Conservation (phyloP, 2,888 invertebrate genomes). For the Augochlorella aurata region DNA sequence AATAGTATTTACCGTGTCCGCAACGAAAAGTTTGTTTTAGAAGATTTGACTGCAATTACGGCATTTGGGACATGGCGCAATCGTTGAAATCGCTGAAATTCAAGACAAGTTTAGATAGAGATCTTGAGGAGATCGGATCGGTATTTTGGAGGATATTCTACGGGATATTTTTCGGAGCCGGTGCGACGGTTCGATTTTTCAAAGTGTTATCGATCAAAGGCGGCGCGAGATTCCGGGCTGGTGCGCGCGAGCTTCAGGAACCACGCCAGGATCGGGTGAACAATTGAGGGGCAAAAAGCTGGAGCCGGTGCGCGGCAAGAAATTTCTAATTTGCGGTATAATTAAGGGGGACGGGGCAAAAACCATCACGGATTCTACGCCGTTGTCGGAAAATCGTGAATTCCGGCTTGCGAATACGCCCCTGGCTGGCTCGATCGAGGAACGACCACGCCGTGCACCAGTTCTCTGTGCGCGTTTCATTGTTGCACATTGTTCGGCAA, state of each 20-base stretch:
- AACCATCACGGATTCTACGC: slow-evolving; percentile 76
- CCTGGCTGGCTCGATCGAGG: slow-evolving; percentile 32
- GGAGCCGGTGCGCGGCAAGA: slow-evolving; percentile 73
- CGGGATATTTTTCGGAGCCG: background rate
- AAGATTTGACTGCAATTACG: too few species aligned
- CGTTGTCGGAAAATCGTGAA: slow-evolving; percentile 76
- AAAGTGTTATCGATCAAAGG: slow-evolving; percentile 62
- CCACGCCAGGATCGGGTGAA: slow-evolving; percentile 70
- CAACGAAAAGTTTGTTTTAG: too few species aligned
- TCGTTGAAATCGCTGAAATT: background rate
- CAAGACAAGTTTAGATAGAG: background rate
- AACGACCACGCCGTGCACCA: background rate
- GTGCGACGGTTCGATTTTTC: slow-evolving; percentile 25
- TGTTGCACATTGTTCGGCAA: slow-evolving; percentile 30
- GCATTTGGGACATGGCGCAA: too few species aligned
- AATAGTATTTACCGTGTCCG: too few species aligned
- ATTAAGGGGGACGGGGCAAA: slow-evolving; percentile 80
- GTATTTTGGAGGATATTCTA: background rate
- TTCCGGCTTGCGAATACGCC: slow-evolving; percentile 71
- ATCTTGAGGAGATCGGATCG: background rate
- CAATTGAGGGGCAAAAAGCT: slow-evolving; percentile 74
- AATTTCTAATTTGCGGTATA: slow-evolving; percentile 82
- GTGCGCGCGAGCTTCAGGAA: slow-evolving; percentile 60
- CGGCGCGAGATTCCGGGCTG: slow-evolving; percentile 59
- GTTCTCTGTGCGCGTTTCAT: slow-evolving; percentile 12